Evolutionary conservation across 64 coral and sea anemone species (phyloP), one percentile per base, ranked within the genome.

Genomic region (Acropora yongei): DNA sequence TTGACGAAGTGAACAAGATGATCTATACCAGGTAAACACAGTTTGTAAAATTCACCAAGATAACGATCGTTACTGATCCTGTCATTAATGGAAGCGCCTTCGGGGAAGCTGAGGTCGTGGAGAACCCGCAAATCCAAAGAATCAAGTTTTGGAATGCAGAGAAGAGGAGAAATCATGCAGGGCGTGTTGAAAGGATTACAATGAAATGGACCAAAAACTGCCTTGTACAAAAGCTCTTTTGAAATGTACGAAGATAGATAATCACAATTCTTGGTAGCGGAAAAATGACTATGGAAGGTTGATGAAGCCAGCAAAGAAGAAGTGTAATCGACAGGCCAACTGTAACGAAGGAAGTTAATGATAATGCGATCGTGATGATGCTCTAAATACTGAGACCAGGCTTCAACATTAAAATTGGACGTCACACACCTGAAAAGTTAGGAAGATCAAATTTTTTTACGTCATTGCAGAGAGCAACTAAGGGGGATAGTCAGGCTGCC

Each of bases 1-100:
- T 89, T 94, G 18, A 94, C 66, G 63, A 82, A 90, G 9, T 80
- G 57, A 16, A 89, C 74, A 2, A 89, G 46, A 39, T 74, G 72
- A 49, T 89, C 87, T 13, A 89, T 78, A 2, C 76, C 91, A 49
- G 84, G 84, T 13, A 88, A 63, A 39, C 68, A 55, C n/a, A 88
- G 42, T 71, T 92, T 39, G 51, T 66, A 92, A 19, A 53, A 57
- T 78, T 78, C 39, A 20, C 72, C 72, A 1, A 93, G 84, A 93
- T 80, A 93, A 39, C 5, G 47, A 13, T 90, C 75, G 49, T 57
- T 58, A 47, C 19, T 46, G 39, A 80, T 90, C 2, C 88, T 77
- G 47, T 71, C 57, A 46, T 90, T 80, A 39, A 90, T 47, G 0
- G 88, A 80, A 17, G 63, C 1, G 17, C 76, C 55, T 72, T 90